Evolutionary conservation across 2,113 vertebrate species (phyloP), one percentile per base, ranked within the genome.

Genomic region (Cricetomys ansorgei): DNA sequence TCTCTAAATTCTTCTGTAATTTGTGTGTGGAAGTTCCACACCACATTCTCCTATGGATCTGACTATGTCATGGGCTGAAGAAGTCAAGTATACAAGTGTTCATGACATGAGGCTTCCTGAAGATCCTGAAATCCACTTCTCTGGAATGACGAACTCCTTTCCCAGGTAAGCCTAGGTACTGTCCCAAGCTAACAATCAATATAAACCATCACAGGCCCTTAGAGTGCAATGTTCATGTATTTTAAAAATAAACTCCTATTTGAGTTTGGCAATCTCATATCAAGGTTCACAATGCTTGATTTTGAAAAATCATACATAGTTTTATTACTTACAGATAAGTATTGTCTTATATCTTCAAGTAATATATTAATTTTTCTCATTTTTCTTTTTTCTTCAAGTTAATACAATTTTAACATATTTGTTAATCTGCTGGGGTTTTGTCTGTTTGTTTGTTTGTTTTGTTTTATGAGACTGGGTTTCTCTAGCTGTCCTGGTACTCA

Each of bases 301-400:
- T 69, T 88, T 81, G 31, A 21, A 45, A 88, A 89, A 87, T 79
- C 55, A 92, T 64, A 45, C 23, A 37, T 65, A 69, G 1, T 34
- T 96, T 95, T 94, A 43, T 3, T 65, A 69, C 13, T 89, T 67
- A 21, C 16, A 89, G 3, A 86, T 53, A 29, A 62, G 9, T 73
- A 73, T 87, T 85, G 23, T 67, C 45, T 75, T 19, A 77, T 43
- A 89, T 94, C 75, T 79, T 93, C 25, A 86, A 72, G n/a, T 69
- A 77, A 79, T 75, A 92, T 2, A 57, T 73, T 4, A 64, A 67
- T 31, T 8, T 48, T 69, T 79, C 94, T 80, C 0, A 43, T 62
- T 55, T 94, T 9, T 53, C 25, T 88, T 94, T 94, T 77, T 40
- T 86, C 43, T 91, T 94, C 88, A 90, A 80, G 85, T 55, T 8